Conservation (phyloP, 1,140 invertebrate genomes). For the Caligus rogercresseyi region DNA sequence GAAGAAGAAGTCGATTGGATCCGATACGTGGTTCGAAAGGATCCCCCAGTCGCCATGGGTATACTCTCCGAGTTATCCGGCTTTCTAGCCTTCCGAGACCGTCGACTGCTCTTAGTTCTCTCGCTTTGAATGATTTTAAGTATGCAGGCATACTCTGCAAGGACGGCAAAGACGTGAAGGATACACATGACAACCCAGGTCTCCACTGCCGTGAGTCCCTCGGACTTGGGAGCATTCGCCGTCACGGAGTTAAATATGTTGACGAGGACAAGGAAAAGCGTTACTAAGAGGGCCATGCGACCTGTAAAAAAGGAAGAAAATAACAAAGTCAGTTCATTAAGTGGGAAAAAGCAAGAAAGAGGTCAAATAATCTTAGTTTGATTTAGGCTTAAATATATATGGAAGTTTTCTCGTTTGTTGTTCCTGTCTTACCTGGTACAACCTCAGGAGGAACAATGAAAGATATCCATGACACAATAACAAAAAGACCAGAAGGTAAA, state of each 20-base stretch:
- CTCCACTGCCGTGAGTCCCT: slow-evolving; percentile 19
- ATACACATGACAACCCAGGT: slow-evolving; percentile 20
- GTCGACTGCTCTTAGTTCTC: not conserved
- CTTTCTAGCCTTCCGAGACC: no score
- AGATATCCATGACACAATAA: slow-evolving; percentile 44
- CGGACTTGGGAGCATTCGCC: slow-evolving; percentile 19
- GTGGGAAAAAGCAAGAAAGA: no score
- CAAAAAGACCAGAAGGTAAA: slow-evolving; percentile 40
- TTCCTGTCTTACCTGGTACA: slow-evolving; percentile 32
- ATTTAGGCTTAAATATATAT: no score
- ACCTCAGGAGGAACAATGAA: slow-evolving; percentile 44
- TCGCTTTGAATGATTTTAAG: slow-evolving; percentile 19
- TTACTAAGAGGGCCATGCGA: slow-evolving; percentile 19
- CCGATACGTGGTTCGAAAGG: not conserved
- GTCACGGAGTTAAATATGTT: slow-evolving; percentile 19
- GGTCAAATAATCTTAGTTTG: no score
- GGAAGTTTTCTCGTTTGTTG: no score
- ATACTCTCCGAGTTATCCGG: no score
- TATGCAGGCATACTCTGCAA: slow-evolving; percentile 18
- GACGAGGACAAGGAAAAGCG: slow-evolving; percentile 18
- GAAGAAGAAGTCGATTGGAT: not conserved
- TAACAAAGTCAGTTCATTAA: no score
- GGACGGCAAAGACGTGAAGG: slow-evolving; percentile 19
- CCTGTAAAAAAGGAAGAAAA: slow-evolving; percentile 16
- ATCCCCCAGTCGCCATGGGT: no score